phyloP scores from a whole-genome alignment of 64 coral and sea anemone species.

The Anthopleura sola region DNA sequence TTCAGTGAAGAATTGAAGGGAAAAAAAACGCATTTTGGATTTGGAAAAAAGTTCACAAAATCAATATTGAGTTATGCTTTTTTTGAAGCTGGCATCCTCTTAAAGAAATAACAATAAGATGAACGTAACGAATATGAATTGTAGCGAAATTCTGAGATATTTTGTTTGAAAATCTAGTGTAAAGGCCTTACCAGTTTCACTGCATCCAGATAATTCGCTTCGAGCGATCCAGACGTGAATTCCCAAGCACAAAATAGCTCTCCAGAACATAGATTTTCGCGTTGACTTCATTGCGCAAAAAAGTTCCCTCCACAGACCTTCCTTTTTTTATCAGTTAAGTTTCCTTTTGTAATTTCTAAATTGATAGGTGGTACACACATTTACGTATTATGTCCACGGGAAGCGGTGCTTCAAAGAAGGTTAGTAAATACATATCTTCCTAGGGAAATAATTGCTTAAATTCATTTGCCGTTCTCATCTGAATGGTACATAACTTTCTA shows the following conservation, averaged over 20 bases:
- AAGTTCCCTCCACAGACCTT: background rate
- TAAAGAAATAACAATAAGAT: background rate
- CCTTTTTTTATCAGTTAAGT: background rate
- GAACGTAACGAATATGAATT: background rate
- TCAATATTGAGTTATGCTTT: background rate
- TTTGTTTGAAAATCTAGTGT: background rate
- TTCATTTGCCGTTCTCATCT: background rate
- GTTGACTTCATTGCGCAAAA: background rate
- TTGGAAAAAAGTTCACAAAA: background rate
- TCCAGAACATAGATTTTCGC: background rate
- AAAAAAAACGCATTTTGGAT: background rate
- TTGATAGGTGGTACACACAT: background rate
- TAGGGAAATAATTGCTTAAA: background rate
- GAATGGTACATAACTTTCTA: background rate
- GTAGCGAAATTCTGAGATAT: background rate
- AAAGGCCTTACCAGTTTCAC: background rate
- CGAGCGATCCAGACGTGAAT: background rate
- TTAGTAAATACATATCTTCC: background rate
- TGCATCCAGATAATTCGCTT: background rate
- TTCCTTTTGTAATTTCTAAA: slow-evolving; percentile 4
- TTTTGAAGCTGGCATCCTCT: background rate
- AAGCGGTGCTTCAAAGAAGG: background rate
- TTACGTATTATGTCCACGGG: background rate
- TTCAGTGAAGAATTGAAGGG: background rate
- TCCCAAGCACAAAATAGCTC: background rate